A percentile compares a stretch with the other conserved stretches of the same genome.
Conservation (phyloP, 2,113 vertebrate species). For the Meles meles region DNA sequence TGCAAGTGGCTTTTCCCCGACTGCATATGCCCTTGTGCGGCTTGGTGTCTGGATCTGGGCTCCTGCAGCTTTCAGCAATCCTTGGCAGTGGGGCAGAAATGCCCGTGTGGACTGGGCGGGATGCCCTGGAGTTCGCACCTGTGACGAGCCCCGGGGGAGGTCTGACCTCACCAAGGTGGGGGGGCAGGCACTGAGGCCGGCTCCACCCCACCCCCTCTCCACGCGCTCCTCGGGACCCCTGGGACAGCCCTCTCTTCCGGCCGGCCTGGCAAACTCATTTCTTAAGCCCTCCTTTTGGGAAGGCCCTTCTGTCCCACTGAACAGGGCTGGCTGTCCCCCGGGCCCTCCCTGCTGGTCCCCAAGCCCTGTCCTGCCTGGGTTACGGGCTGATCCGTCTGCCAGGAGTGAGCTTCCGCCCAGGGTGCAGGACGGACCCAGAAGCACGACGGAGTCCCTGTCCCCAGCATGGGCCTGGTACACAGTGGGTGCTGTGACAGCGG, state of each 20-base stretch:
- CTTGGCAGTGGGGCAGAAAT: not conserved
- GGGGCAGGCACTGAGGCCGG: too few species aligned
- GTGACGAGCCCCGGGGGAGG: not conserved
- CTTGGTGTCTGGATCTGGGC: fast-evolving
- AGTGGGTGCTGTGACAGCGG: not conserved
- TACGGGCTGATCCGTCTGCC: not conserved
- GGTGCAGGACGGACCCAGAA: too few species aligned
- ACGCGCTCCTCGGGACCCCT: not conserved
- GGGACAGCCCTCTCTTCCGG: not conserved
- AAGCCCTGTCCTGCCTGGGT: not conserved
- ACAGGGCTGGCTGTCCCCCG: fast-evolving
- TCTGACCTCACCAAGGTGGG: not conserved
- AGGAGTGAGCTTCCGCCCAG: not conserved
- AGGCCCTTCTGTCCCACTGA: too few species aligned
- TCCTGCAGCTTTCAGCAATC: not conserved
- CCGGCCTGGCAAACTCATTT: not conserved
- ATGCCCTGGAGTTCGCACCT: not conserved
- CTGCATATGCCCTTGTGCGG: too few species aligned
- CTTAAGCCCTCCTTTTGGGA: not conserved
- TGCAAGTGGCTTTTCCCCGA: not conserved
- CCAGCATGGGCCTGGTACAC: too few species aligned
- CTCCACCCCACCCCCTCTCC: not conserved
- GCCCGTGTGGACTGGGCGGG: not conserved
- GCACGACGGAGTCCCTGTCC: too few species aligned
- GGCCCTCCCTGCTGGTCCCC: not conserved